Evolutionary conservation across 37 sponge, comb jelly and placozoan genomes (phyloP), one percentile per base, ranked within the genome.

Genomic region (Aplysina aerophoba): DNA sequence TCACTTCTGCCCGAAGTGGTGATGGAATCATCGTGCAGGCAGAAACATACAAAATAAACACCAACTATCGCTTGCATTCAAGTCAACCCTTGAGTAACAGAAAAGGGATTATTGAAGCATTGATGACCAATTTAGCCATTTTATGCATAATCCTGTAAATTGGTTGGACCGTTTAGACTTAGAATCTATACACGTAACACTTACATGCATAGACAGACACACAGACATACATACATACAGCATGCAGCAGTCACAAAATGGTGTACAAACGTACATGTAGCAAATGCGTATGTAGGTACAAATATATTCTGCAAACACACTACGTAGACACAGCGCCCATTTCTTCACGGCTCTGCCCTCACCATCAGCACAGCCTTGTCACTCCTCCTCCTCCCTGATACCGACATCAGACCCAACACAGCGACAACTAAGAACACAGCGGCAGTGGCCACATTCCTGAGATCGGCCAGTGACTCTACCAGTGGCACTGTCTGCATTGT

Each of bases 401-500:
- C 80, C 31, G 62, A 36, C 66, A 40, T 37, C 17, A 85, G 16
- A n/a, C 72, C 67, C 0, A 90, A 60, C 33, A 21, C 59, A 44
- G 65, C 56, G 22, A 94, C 14, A 34, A 27, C 53, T 44, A 27
- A 35, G 53, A 92, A 78, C 15, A 89, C 84, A 0, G 83, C 15
- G 24, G 88, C 0, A 17, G 96, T 95, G 14, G 85, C 62, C 15
- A 95, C 0, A 63, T 97, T 97, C 53, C 92, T 83, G 6, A 83
- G 85, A 59, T 97, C 93, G 19, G 50, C 33, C 15, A 94, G 60
- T 15, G 89, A 72, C 16, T 88, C 73, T 17, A 94, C 88, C 14
- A 94, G 71, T 39, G 93, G 97, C 60, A 94, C 82, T 16, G 91
- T 94, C 35, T 90, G 91, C 89, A 94, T 94, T 8, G 93, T 92